A percentile compares a stretch with the other conserved stretches of the same genome.
Evolutionary conservation across 2,113 vertebrate species (phyloP).

Genomic region (Pedionomus torquatus): DNA sequence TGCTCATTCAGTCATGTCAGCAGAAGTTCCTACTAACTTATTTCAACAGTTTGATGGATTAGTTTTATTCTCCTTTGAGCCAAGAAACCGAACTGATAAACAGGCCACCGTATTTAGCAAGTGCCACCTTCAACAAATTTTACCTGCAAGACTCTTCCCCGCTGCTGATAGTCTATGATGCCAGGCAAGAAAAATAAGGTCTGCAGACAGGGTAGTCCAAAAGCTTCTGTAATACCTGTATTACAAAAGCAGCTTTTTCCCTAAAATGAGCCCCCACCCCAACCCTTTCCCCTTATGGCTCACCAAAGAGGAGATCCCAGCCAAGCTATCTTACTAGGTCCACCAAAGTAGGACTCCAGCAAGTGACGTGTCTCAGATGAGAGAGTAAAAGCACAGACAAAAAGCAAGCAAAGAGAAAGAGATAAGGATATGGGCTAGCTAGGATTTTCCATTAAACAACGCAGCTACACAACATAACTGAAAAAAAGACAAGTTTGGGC

Average conservation of each 20-base stretch:
- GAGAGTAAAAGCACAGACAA: conserved; percentile 32
- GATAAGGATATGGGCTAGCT: conserved; percentile 36
- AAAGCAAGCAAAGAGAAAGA: conserved; percentile 53
- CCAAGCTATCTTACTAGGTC: conserved; percentile 56
- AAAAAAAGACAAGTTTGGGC: background rate
- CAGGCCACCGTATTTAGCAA: background rate
- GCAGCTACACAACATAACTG: conserved; percentile 30
- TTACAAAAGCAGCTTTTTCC: conserved; percentile 47
- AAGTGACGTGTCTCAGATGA: conserved; percentile 40
- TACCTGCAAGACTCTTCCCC: background rate
- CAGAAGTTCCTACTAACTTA: background rate
- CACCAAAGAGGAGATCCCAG: conserved; percentile 54
- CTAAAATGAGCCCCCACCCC: conserved; percentile 17
- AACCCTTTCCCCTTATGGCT: conserved; percentile 37
- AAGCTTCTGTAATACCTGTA: conserved; percentile 6
- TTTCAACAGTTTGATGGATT: background rate
- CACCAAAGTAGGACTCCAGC: conserved; percentile 60
- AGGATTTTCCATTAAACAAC: conserved; percentile 32
- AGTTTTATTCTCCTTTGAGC: conserved; percentile 5
- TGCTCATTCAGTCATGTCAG: background rate
- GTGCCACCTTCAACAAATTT: background rate
- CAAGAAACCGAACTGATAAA: background rate
- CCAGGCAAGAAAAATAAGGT: background rate
- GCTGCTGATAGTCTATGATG: background rate
- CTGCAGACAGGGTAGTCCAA: background rate